Evolutionary conservation across 2,113 vertebrate species (phyloP), one percentile per base, ranked within the genome.

Genomic region (Corythornis vintsioides): DNA sequence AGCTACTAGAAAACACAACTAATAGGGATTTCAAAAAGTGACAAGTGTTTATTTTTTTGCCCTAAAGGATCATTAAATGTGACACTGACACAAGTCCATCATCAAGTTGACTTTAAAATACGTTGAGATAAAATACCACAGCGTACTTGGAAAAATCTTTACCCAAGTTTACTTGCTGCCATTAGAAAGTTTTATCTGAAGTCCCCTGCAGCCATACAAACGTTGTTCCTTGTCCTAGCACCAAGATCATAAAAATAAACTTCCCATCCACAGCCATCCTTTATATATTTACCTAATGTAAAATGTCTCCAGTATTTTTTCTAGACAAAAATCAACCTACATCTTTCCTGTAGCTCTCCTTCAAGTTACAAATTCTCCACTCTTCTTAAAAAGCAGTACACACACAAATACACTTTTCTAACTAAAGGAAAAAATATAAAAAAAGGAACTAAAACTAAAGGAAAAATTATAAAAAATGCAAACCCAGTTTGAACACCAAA

Each of bases 51-150:
- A 26, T 24, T 33, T 26, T 24, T 56, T 40, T 43, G 10, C 61
- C 48, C 11, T 26, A 38, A 50, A 59, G 35, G 7, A 74, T 5
- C n/a, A 73, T 3, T 0, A 0, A 31, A 9, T 18, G 65, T 19
- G 42, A 76, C 24, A 57, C 38, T 38, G 25, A 66, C n/a, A 45
- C 7, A 80, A 73, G 13, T 31, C 72, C 11, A 80, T 61, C 65
- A 78, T 14, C 42, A 80, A 59, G 61, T 21, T 81, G 50, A 65
- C 29, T 65, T 57, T 7, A 53, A 86, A 74, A 38, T 16, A 52
- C 4, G 4, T 80, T 83, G 52, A 66, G 3, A 21, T 1, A 69
- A 85, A 43, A 71, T 59, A 50, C 13, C 14, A 22, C 5, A 33
- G 13, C 7, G 11, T 52, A 9, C 17, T 42, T 15, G 11, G 25